These are phyloP conservation scores for Gortyna flavago DNA, from an alignment of 2,888 invertebrate species.

Conservation along the genomic window DNA sequence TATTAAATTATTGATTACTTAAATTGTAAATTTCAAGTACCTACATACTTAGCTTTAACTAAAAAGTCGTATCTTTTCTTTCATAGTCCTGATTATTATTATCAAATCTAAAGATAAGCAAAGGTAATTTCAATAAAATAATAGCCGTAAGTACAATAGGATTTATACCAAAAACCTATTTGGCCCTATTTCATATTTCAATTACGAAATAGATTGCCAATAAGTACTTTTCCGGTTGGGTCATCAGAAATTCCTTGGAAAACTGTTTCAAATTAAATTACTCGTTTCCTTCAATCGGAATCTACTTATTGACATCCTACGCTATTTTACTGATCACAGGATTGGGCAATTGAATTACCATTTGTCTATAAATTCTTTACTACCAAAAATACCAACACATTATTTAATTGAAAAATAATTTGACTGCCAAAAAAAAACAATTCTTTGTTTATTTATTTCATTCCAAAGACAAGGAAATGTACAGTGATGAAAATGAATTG, in stretches of 20 bases:
- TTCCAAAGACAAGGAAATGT: background rate
- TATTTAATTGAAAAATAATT: slow-evolving; percentile 2
- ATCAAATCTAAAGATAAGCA: too few species aligned
- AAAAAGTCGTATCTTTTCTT: too few species aligned
- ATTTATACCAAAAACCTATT: too few species aligned
- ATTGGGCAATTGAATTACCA: slow-evolving; percentile 2
- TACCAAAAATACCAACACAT: background rate
- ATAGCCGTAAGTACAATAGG: too few species aligned
- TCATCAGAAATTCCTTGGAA: background rate
- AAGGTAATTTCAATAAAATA: too few species aligned
- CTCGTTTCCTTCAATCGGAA: background rate
- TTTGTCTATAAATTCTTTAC: background rate
- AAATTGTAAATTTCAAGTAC: background rate
- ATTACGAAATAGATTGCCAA: too few species aligned
- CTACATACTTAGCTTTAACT: too few species aligned
- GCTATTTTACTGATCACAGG: background rate
- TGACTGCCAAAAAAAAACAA: background rate
- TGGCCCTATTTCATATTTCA: too few species aligned
- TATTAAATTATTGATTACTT: background rate
- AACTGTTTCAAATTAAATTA: slow-evolving; percentile 3
- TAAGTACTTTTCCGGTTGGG: too few species aligned
- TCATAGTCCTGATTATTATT: too few species aligned
- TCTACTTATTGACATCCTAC: background rate
- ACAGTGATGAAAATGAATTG: background rate
- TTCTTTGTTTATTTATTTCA: background rate